Percentiles rank a stretch among this genome's conserved stretches.
Evolutionary conservation across 2,888 invertebrate genomes (phyloP).

Genomic region (Pyrochroa serraticornis): DNA sequence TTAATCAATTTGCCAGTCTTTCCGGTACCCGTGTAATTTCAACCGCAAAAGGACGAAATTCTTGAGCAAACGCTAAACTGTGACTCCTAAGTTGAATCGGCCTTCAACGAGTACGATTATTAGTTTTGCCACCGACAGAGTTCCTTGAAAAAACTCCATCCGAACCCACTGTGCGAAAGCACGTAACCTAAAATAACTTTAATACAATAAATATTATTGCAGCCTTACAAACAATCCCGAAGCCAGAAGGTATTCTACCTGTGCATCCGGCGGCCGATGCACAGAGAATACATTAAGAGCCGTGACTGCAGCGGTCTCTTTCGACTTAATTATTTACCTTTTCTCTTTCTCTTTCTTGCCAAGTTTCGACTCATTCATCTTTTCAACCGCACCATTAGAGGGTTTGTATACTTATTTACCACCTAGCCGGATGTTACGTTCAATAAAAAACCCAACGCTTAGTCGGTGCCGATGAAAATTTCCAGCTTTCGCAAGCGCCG

Average conservation of each 20-base stretch:
- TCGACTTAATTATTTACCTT: conserved; percentile 34
- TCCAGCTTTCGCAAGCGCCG: too few species aligned
- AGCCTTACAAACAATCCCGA: conserved; percentile 7
- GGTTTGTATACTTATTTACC: conserved; percentile 33
- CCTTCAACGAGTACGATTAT: too few species aligned
- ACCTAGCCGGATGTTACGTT: conserved; percentile 23
- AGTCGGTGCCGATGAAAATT: conserved; percentile 7
- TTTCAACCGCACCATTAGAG: conserved; percentile 37
- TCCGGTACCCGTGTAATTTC: too few species aligned
- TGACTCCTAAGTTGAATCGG: too few species aligned
- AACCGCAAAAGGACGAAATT: too few species aligned
- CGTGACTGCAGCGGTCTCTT: conserved; percentile 20
- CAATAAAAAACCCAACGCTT: conserved; percentile 27
- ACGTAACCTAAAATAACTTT: too few species aligned
- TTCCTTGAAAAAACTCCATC: too few species aligned
- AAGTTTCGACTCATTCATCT: conserved; percentile 35
- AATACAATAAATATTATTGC: too few species aligned
- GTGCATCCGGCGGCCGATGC: conserved; percentile 37
- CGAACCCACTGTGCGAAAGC: too few species aligned
- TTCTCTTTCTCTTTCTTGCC: conserved; percentile 25
- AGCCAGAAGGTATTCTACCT: conserved; percentile 37
- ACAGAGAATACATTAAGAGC: conserved; percentile 28
- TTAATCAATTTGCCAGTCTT: too few species aligned
- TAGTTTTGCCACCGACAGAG: too few species aligned
- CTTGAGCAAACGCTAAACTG: too few species aligned